A percentile compares a stretch with the other conserved stretches of the same genome.
phyloP scores from a whole-genome alignment of 2,113 vertebrate genomes.

The Neodon shergylaensis region DNA sequence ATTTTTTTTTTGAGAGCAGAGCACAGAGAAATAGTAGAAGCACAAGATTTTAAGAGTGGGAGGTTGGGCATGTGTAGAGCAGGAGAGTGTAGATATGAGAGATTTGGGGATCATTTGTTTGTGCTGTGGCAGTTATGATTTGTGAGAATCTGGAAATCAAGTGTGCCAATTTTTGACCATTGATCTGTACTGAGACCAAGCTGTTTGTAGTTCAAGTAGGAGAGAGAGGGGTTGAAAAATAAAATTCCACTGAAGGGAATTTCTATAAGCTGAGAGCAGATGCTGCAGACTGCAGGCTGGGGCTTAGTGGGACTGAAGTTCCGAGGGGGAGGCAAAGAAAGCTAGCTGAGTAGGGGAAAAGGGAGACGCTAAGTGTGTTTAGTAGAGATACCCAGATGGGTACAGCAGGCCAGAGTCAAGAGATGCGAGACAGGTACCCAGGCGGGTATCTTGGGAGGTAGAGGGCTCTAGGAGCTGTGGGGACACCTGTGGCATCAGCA shows the following conservation, averaged over 20 bases:
- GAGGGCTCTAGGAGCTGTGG: not conserved
- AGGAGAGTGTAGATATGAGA: not conserved
- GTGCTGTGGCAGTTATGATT: not conserved
- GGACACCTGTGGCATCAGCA: not conserved
- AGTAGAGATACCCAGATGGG: not conserved
- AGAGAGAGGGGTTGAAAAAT: not conserved
- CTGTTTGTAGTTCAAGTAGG: not conserved
- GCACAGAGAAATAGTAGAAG: not conserved
- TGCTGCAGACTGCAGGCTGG: not conserved
- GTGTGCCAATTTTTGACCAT: not conserved
- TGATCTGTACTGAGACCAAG: not conserved
- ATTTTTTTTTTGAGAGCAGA: not conserved
- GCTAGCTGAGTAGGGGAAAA: not conserved
- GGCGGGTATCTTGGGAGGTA: not conserved
- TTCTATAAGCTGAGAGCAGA: not conserved
- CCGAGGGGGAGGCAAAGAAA: too few species aligned
- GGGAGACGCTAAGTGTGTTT: too few species aligned
- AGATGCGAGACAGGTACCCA: not conserved
- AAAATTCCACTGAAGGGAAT: not conserved
- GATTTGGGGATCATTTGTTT: not conserved
- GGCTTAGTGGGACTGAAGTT: too few species aligned
- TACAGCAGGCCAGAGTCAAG: not conserved
- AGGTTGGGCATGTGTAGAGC: not conserved
- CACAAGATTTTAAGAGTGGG: not conserved
- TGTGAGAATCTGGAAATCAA: not conserved